These are phyloP conservation scores for Slavum lentiscoides DNA, from an alignment of 2,888 invertebrate genomes.

Conservation along the genomic window DNA sequence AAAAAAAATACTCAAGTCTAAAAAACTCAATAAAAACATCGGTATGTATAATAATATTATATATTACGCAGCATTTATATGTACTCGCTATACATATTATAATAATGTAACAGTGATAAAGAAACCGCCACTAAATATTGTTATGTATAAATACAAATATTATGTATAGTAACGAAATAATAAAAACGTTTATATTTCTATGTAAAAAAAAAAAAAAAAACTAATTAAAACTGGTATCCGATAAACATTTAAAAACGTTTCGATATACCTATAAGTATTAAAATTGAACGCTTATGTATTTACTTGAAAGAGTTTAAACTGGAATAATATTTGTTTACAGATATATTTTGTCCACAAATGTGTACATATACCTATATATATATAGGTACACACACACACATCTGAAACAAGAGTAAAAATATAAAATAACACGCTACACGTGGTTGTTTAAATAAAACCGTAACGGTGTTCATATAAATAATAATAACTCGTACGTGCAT, in stretches of 20 bases:
- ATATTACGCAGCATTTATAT: too few relatives aligned
- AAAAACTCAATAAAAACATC: background rate
- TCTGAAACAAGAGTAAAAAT: conserved; percentile 8
- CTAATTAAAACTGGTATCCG: conserved; percentile 4
- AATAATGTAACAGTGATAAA: too few relatives aligned
- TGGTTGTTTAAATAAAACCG: too few relatives aligned
- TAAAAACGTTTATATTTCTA: background rate
- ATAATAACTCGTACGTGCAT: background rate
- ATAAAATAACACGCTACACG: background rate
- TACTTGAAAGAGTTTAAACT: background rate
- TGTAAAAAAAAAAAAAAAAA: background rate
- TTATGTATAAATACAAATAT: background rate
- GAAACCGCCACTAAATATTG: too few relatives aligned
- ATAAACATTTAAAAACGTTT: background rate
- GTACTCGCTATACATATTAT: too few relatives aligned
- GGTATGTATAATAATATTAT: too few relatives aligned
- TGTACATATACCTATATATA: too few relatives aligned
- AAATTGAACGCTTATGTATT: background rate
- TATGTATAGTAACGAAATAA: background rate
- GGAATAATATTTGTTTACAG: background rate
- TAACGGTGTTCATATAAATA: background rate
- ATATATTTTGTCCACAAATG: conserved; percentile 12
- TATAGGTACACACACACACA: too few relatives aligned
- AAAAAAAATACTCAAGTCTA: background rate
- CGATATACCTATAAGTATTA: background rate